phyloP scores from a whole-genome alignment of 1,140 invertebrate species.

The Riptortus pedestris region DNA sequence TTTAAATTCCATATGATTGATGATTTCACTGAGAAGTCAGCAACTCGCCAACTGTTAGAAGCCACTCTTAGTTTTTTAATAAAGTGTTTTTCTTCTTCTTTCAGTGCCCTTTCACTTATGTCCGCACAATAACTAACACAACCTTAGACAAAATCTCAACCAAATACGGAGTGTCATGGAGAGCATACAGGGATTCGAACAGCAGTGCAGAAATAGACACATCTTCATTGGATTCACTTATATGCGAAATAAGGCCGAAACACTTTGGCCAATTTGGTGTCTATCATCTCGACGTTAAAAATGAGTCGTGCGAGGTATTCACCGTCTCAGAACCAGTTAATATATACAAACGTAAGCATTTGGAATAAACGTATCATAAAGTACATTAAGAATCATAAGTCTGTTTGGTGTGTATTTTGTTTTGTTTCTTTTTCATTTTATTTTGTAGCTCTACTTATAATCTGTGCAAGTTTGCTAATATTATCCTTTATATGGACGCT shows the following conservation, averaged over 20 bases:
- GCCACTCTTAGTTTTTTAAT: no score
- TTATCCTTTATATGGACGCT: constrained; percentile 22
- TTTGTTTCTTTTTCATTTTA: background rate
- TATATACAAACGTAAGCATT: constrained; percentile 56
- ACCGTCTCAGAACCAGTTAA: constrained; percentile 53
- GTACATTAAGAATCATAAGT: background rate
- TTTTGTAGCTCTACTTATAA: constrained; percentile 26
- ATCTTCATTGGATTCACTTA: constrained; percentile 34
- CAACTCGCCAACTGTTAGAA: no score
- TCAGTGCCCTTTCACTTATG: constrained; percentile 30
- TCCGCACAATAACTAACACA: constrained; percentile 16
- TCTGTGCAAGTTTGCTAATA: constrained; percentile 10
- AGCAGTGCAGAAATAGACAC: background rate
- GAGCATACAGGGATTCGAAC: constrained; percentile 22
- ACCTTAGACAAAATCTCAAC: constrained; percentile 27
- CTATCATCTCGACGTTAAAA: constrained; percentile 45
- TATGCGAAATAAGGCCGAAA: constrained; percentile 45
- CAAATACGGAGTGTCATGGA: constrained; percentile 27
- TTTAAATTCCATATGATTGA: no score
- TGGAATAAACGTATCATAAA: no score
- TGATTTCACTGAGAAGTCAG: no score
- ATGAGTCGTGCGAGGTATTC: constrained; percentile 43
- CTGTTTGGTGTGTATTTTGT: background rate
- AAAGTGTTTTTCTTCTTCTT: no score
- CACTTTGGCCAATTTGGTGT: constrained; percentile 61